A percentile compares a stretch with the other conserved stretches of the same genome.
Evolutionary conservation across 2,113 vertebrate species (phyloP).

Genomic region (Cacatua alba): DNA sequence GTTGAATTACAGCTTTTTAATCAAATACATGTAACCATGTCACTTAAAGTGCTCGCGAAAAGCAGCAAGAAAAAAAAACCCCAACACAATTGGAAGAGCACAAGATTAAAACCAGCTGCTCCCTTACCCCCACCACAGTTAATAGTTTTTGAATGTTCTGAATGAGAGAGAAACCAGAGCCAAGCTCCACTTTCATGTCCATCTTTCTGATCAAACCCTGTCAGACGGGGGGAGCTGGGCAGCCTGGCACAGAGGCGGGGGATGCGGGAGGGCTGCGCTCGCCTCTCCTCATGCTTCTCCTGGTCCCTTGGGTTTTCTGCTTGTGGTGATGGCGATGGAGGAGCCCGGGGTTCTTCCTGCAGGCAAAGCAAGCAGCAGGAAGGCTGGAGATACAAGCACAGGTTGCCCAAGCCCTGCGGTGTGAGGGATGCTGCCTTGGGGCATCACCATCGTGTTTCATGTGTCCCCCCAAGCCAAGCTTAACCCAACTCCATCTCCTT

Average conservation of each 20-base stretch:
- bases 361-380: neutral
- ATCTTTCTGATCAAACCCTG: slow-evolving; percentile 68
- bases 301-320: neutral
- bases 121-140: slow-evolving; percentile 73
- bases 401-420: neutral
- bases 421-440: neutral
- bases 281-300: neutral
- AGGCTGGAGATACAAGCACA: neutral
- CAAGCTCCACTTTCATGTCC: slow-evolving; percentile 74
- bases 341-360: neutral
- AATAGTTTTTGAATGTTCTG: slow-evolving; percentile 77
- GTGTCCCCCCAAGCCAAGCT: neutral
- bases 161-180: slow-evolving; percentile 70
- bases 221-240: slow-evolving; percentile 32
- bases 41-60: slow-evolving; percentile 76
- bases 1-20: slow-evolving; percentile 78
- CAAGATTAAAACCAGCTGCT: slow-evolving; percentile 61
- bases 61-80: slow-evolving; percentile 31
- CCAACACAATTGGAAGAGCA: slow-evolving; percentile 70
- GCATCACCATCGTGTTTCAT: rapidly evolving
- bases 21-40: slow-evolving; percentile 78
- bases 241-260: neutral
- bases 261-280: neutral
- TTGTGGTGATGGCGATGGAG: neutral
- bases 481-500: neutral